Evolutionary conservation across 2,888 invertebrate species (phyloP).

Genomic region (Ctena decussata): DNA sequence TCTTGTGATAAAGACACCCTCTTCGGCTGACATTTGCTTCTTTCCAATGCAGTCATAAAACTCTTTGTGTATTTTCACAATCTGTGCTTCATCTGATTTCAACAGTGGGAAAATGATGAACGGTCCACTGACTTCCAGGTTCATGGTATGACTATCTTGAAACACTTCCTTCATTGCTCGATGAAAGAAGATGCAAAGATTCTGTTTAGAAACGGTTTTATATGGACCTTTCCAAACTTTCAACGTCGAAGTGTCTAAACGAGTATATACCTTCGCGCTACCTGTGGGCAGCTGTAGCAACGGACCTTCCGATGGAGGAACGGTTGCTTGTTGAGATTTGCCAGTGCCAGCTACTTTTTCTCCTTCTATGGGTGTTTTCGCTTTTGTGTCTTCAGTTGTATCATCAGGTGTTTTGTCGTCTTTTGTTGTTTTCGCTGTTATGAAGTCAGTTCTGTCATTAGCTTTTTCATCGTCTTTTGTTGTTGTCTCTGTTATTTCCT

Average conservation of each 20-base stretch:
- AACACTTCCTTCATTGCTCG: slow-evolving; percentile 45
- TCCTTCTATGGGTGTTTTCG: no score
- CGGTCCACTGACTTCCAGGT: slow-evolving; percentile 13
- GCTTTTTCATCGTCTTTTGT: not conserved
- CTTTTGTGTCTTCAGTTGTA: no score
- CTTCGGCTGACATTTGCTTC: slow-evolving; percentile 19
- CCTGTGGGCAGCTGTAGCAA: slow-evolving; percentile 51
- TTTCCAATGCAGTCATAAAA: slow-evolving; percentile 54
- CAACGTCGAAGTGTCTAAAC: slow-evolving; percentile 12
- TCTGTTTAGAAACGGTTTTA: slow-evolving; percentile 16
- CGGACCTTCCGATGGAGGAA: slow-evolving; percentile 8
- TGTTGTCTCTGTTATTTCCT: not conserved
- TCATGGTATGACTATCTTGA: slow-evolving; percentile 38
- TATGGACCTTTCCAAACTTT: slow-evolving; percentile 50
- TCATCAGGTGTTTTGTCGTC: not conserved
- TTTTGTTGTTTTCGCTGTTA: no score
- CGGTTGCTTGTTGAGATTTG: not conserved
- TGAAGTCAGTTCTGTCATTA: no score
- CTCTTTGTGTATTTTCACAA: not conserved
- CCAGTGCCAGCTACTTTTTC: not conserved
- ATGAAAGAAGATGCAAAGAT: slow-evolving; percentile 46
- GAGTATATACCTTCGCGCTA: slow-evolving; percentile 50
- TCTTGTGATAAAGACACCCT: slow-evolving; percentile 47
- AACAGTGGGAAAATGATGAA: slow-evolving; percentile 42
- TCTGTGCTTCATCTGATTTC: not conserved